Conservation (phyloP, 2,888 invertebrate species). For the Phragmatobia fuliginosa region DNA sequence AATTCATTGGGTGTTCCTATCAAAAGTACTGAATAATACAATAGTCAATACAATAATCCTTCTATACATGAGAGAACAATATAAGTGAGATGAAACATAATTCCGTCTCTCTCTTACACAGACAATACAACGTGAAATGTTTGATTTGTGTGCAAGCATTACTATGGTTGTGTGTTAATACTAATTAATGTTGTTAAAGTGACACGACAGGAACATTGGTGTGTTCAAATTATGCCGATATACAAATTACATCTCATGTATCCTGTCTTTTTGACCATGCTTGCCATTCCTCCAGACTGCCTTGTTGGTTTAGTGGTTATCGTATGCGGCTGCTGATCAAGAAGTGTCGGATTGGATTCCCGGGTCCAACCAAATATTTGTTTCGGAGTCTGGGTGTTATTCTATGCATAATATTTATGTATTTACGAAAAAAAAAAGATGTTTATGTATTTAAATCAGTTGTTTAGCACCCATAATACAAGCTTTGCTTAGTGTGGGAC, state of each 20-base stretch:
- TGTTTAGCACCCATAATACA: no score
- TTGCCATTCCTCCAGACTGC: no score
- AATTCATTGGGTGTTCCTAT: constrained; percentile 6
- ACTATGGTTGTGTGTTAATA: constrained; percentile 47
- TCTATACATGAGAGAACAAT: not conserved
- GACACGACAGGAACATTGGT: constrained; percentile 19
- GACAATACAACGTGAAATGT: constrained; percentile 39
- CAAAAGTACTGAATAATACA: constrained; percentile 10
- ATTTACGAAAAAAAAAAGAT: no score
- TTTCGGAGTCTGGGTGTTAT: no score
- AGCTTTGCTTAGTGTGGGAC: no score
- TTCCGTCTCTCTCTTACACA: constrained; percentile 19
- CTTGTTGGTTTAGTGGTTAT: no score
- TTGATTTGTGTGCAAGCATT: constrained; percentile 40
- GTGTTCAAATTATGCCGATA: constrained; percentile 42
- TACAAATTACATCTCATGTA: not conserved
- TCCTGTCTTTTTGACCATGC: not conserved
- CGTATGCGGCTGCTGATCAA: no score
- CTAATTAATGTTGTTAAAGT: constrained; percentile 36
- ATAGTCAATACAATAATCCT: not conserved
- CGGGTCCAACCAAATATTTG: no score
- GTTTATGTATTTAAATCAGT: no score
- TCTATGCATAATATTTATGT: no score
- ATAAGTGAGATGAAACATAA: constrained; percentile 21
- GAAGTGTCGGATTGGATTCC: no score